Evolutionary conservation across 1,140 invertebrate species (phyloP).

Genomic region (Neoseiulus cucumeris): DNA sequence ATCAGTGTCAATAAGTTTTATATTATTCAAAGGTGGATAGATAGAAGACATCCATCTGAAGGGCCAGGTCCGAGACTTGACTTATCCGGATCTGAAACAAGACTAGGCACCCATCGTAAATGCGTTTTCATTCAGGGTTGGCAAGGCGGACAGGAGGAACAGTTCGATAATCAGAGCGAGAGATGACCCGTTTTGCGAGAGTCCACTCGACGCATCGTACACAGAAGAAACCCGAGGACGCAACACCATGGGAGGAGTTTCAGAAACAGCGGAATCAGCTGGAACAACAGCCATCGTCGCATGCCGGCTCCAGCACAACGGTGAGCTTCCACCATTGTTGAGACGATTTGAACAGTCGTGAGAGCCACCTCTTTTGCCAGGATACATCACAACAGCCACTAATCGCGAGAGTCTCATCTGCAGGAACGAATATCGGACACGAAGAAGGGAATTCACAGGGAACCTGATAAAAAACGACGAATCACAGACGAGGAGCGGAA

Average conservation of each 20-base stretch:
- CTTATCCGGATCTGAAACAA: too few relatives aligned
- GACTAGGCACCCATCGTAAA: too few relatives aligned
- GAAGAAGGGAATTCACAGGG: conserved; percentile 15
- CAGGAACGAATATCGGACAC: background rate
- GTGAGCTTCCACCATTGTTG: background rate
- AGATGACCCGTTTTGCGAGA: conserved; percentile 16
- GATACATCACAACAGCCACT: too few relatives aligned
- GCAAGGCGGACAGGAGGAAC: too few relatives aligned
- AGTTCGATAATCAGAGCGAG: too few relatives aligned
- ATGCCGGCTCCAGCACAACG: background rate
- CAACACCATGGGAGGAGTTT: conserved; percentile 16
- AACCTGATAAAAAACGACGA: background rate
- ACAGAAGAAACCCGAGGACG: conserved; percentile 13
- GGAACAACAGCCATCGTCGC: background rate
- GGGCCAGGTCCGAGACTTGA: too few relatives aligned
- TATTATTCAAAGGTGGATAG: too few relatives aligned
- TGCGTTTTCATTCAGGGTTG: too few relatives aligned
- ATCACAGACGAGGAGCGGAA: background rate
- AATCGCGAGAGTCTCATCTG: too few relatives aligned
- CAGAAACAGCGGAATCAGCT: conserved; percentile 7
- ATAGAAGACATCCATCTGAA: too few relatives aligned
- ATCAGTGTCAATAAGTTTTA: too few relatives aligned
- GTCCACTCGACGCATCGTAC: conserved; percentile 12
- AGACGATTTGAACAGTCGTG: background rate
- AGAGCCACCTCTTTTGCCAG: background rate